A percentile compares a stretch with the other conserved stretches of the same genome.
phyloP scores from a whole-genome alignment of 2,797 vertebrate genomes.

The Tachyglossus aculeatus region DNA sequence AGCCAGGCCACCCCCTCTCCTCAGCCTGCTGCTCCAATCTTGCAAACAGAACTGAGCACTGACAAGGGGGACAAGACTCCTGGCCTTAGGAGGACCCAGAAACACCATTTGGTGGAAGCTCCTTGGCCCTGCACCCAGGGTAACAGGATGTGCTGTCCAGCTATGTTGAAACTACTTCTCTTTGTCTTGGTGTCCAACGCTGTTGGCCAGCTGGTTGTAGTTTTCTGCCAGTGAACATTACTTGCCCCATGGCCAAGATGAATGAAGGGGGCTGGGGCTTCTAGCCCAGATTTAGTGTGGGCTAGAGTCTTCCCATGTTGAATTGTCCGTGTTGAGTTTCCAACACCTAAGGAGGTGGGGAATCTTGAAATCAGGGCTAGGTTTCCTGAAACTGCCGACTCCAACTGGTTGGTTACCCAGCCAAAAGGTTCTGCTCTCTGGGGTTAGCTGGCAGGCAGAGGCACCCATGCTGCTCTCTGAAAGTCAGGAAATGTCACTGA shows the following conservation, averaged over 20 bases:
- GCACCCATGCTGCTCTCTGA: too few species aligned
- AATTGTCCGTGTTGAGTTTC: too few species aligned
- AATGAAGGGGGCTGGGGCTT: background rate
- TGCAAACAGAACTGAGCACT: slow-evolving; percentile 22
- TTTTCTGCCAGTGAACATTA: slow-evolving; percentile 5
- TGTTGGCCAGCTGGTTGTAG: slow-evolving; percentile 8
- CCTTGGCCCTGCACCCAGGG: slow-evolving; percentile 17
- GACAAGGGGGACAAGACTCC: slow-evolving; percentile 33
- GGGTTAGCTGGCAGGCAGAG: too few species aligned
- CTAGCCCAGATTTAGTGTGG: background rate
- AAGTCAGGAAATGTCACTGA: too few species aligned
- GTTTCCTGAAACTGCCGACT: too few species aligned
- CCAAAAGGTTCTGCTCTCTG: too few species aligned
- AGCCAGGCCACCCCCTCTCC: background rate
- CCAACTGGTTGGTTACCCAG: too few species aligned
- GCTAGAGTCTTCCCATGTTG: too few species aligned
- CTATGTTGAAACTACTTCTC: slow-evolving; percentile 27
- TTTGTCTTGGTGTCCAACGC: slow-evolving; percentile 28
- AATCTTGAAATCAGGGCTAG: too few species aligned
- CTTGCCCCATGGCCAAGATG: background rate
- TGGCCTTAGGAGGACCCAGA: slow-evolving; percentile 28
- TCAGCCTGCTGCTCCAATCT: slow-evolving; percentile 17
- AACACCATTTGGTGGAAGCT: slow-evolving; percentile 22
- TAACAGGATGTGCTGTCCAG: slow-evolving; percentile 21
- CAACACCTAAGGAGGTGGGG: too few species aligned